A percentile compares a stretch with the other conserved stretches of the same genome.
These are phyloP conservation scores for Coenonympha glycerion DNA, from an alignment of 2,888 invertebrate species.

Conservation along the genomic window DNA sequence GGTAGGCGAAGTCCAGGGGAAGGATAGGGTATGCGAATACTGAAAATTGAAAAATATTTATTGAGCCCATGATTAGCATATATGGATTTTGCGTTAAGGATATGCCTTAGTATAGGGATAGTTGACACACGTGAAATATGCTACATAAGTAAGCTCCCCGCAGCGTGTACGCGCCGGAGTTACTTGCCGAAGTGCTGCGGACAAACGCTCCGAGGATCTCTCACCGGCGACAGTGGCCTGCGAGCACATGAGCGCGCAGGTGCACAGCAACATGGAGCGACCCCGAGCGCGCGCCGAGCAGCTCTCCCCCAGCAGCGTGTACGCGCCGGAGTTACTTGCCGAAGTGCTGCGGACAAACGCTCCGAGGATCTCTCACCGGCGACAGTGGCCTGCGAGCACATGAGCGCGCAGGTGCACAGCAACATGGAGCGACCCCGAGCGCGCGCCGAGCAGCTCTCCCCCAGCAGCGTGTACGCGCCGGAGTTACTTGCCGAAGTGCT, in stretches of 20 bases:
- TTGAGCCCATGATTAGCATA: too few species aligned
- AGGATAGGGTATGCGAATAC: constrained; percentile 82
- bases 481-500: too few species aligned
- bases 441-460: too few species aligned
- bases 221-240: constrained; percentile 63
- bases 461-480: too few species aligned
- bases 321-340: constrained; percentile 64
- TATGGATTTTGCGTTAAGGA: too few species aligned
- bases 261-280: constrained; percentile 57
- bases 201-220: constrained; percentile 10
- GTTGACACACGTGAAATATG: too few species aligned
- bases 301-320: constrained; percentile 64
- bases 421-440: too few species aligned
- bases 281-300: constrained; percentile 55
- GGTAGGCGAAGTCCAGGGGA: constrained; percentile 71
- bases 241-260: constrained; percentile 63
- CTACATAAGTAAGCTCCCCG: too few species aligned
- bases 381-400: too few species aligned
- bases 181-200: constrained; percentile 62
- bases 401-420: too few species aligned
- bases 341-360: constrained; percentile 48
- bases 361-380: too few species aligned
- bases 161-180: constrained; percentile 64
- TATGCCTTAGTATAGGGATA: too few species aligned
- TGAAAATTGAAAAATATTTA: constrained; percentile 43